These are phyloP conservation scores for Drosophila sturtevanti DNA, from an alignment of 1,140 invertebrate species.

Conservation along the genomic window DNA sequence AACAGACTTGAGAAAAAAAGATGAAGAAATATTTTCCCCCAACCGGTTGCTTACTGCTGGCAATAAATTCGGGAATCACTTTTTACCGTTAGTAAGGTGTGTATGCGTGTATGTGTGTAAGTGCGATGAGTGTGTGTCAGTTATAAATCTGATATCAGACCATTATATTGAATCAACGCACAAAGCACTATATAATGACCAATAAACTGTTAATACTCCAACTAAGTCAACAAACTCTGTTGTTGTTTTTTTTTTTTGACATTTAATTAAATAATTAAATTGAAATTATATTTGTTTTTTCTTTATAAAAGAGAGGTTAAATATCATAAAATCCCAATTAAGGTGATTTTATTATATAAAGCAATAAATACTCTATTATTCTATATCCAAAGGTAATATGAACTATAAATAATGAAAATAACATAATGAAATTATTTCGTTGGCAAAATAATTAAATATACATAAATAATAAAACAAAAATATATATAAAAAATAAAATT, in stretches of 20 bases:
- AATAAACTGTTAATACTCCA: not conserved
- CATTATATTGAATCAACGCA: conserved; percentile 44
- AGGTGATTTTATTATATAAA: not conserved
- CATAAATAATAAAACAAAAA: too few species aligned
- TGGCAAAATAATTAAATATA: too few species aligned
- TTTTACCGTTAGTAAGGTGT: conserved; percentile 65
- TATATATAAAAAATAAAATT: too few species aligned
- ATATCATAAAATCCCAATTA: not conserved
- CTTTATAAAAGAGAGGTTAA: not conserved
- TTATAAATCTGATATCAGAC: conserved; percentile 60
- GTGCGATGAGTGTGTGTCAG: conserved; percentile 3
- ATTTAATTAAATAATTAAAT: conserved; percentile 9
- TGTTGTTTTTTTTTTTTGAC: not conserved
- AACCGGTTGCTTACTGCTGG: conserved; percentile 53
- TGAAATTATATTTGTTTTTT: not conserved
- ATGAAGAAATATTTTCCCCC: conserved; percentile 26
- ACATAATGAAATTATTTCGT: too few species aligned
- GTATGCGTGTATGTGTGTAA: not conserved
- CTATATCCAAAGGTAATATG: too few species aligned
- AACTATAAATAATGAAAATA: too few species aligned
- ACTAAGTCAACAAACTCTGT: not conserved
- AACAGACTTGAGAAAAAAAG: not conserved
- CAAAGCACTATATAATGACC: conserved; percentile 6
- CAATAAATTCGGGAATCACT: conserved; percentile 57
- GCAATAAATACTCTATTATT: not conserved